Percentiles rank a stretch among this genome's conserved stretches.
Evolutionary conservation across 2,888 invertebrate species (phyloP).

Genomic region (Pachliopta kotzebuea): DNA sequence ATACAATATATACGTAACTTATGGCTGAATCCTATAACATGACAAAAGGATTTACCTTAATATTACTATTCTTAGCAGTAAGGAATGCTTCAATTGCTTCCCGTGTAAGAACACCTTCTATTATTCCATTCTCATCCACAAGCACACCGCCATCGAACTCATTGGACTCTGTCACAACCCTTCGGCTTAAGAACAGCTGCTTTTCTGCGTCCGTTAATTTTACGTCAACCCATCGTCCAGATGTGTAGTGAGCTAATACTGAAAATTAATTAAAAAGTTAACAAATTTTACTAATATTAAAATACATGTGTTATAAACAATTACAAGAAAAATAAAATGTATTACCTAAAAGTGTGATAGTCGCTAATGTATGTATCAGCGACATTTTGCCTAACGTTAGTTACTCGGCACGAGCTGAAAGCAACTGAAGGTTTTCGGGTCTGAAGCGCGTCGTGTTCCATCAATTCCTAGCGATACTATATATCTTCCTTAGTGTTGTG

Average conservation of each 20-base stretch:
- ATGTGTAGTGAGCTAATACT: slow-evolving; percentile 5
- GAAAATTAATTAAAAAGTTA: too few species aligned
- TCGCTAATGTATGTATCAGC: slow-evolving; percentile 17
- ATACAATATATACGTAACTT: background rate
- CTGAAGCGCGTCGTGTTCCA: slow-evolving; percentile 22
- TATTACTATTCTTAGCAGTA: slow-evolving; percentile 53
- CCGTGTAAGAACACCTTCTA: slow-evolving; percentile 73
- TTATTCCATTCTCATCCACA: slow-evolving; percentile 79
- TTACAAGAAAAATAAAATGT: background rate
- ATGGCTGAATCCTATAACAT: background rate
- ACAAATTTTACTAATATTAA: background rate
- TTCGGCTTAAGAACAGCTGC: slow-evolving; percentile 60
- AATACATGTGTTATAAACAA: background rate
- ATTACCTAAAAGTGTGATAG: slow-evolving; percentile 21
- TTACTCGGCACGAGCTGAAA: slow-evolving; percentile 28
- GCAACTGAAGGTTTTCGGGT: slow-evolving; percentile 28
- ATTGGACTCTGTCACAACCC: slow-evolving; percentile 73
- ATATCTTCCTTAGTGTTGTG: slow-evolving; percentile 15
- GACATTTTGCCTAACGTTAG: slow-evolving; percentile 25
- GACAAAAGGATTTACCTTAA: slow-evolving; percentile 51
- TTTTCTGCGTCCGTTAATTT: slow-evolving; percentile 36
- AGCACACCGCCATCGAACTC: slow-evolving; percentile 82
- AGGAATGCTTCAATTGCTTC: slow-evolving; percentile 64
- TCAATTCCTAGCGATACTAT: slow-evolving; percentile 17
- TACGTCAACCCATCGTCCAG: slow-evolving; percentile 38